These are phyloP conservation scores for Diprion similis DNA, from an alignment of 1,140 invertebrate species.

Conservation along the genomic window DNA sequence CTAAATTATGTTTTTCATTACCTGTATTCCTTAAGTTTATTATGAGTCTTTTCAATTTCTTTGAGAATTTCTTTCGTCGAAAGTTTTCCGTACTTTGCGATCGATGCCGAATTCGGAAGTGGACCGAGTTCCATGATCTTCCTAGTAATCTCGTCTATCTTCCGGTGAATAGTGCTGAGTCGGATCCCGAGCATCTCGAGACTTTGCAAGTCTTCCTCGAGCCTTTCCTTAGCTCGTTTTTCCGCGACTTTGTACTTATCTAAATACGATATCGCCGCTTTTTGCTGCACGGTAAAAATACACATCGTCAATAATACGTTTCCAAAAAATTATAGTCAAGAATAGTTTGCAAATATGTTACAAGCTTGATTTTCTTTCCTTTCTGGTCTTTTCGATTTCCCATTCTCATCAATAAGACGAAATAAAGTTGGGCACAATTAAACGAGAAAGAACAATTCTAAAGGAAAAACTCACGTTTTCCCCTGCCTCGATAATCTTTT, in stretches of 20 bases:
- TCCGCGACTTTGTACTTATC: slow-evolving; percentile 88
- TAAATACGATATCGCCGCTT: slow-evolving; percentile 75
- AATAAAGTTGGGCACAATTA: slow-evolving; percentile 16
- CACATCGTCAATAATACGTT: slow-evolving; percentile 13
- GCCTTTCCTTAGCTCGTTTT: slow-evolving; percentile 94
- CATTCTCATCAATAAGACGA: no score
- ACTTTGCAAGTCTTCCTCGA: slow-evolving; percentile 96
- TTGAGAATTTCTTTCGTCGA: no score
- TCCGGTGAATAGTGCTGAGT: slow-evolving; percentile 78
- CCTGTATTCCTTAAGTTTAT: no score
- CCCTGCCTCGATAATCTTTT: slow-evolving; percentile 80
- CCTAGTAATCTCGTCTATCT: slow-evolving; percentile 93
- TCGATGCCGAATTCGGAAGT: slow-evolving; percentile 70
- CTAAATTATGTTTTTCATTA: no score
- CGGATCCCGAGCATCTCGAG: slow-evolving; percentile 77
- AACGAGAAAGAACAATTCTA: slow-evolving; percentile 7
- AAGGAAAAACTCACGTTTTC: slow-evolving; percentile 67
- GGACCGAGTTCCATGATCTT: slow-evolving; percentile 96
- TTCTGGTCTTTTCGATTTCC: no score
- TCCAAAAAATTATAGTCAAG: slow-evolving; percentile 27
- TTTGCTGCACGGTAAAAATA: slow-evolving; percentile 58
- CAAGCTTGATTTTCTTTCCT: slow-evolving; percentile 7
- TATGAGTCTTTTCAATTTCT: no score
- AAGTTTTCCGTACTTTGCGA: no score
- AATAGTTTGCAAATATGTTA: slow-evolving; percentile 21